Percentiles rank a stretch among this genome's conserved stretches.
Evolutionary conservation across 2,113 vertebrate species (phyloP).

Genomic region (Marmota monax): DNA sequence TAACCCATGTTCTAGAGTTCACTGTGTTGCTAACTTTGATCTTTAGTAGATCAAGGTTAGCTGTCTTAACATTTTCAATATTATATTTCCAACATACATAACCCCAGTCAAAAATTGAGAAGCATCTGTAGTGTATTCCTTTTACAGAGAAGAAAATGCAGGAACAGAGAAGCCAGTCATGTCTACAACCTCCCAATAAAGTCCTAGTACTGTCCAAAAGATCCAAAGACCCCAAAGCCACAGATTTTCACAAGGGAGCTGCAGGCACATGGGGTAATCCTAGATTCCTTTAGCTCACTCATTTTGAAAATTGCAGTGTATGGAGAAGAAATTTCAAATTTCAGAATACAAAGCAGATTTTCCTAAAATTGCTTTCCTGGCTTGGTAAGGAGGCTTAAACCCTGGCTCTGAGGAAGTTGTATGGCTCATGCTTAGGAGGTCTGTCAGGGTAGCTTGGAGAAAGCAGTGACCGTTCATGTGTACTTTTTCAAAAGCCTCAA

Average conservation of each 20-base stretch:
- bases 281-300: not conserved
- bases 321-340: not conserved
- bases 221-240: not conserved
- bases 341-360: not conserved
- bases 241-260: not conserved
- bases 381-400: not conserved
- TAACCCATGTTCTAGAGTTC: fast-evolving
- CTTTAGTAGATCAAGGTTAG: not conserved
- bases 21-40: not conserved
- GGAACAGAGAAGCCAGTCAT: not conserved
- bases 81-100: not conserved
- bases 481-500: not conserved
- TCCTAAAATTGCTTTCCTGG: not conserved
- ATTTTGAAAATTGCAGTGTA: not conserved
- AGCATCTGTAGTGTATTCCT: not conserved
- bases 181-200: not conserved
- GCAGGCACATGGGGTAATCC: not conserved
- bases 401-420: not conserved
- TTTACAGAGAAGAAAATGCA: slow-evolving; percentile 2
- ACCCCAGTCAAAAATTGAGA: not conserved
- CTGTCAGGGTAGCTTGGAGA: not conserved
- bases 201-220: not conserved
- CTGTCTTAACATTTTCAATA: not conserved
- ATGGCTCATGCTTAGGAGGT: not conserved
- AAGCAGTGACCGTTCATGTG: not conserved